phyloP scores from a whole-genome alignment of 2,888 invertebrate species.

The Aphidius colemani region DNA sequence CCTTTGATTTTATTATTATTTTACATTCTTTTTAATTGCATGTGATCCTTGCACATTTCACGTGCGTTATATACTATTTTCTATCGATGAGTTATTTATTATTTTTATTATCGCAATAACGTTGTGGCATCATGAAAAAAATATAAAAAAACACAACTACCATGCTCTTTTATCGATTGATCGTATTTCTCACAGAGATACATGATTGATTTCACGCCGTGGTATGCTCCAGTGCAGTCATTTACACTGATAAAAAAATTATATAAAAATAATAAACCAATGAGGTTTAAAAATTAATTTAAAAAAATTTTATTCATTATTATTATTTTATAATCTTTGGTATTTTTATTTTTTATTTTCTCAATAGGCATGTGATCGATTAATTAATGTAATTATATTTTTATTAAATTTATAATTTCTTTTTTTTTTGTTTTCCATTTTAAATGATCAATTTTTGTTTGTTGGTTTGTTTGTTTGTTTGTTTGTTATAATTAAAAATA shows the following conservation, averaged over 20 bases:
- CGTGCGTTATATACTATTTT: neutral
- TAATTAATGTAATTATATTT: too few species aligned
- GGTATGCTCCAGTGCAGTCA: neutral
- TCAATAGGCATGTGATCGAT: too few species aligned
- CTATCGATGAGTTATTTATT: too few species aligned
- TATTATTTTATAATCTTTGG: neutral
- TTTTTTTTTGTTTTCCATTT: too few species aligned
- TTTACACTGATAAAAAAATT: too few species aligned
- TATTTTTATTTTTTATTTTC: too few species aligned
- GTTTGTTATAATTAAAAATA: too few species aligned
- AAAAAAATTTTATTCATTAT: neutral
- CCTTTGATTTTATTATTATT: too few species aligned
- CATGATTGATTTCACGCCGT: constrained; percentile 10
- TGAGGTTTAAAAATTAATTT: neutral
- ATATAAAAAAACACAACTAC: neutral
- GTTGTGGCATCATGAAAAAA: constrained; percentile 4
- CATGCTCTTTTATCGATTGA: constrained; percentile 10
- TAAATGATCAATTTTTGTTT: too few species aligned
- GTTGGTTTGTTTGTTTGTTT: too few species aligned
- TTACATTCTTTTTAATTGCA: too few species aligned
- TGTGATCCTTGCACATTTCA: neutral
- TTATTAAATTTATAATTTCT: too few species aligned
- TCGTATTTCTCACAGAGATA: constrained; percentile 10
- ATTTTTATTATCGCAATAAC: neutral
- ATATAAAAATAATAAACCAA: neutral